Evolutionary conservation across 1,140 invertebrate genomes (phyloP), one percentile per base, ranked within the genome.

Genomic region (Colletes latitarsis): DNA sequence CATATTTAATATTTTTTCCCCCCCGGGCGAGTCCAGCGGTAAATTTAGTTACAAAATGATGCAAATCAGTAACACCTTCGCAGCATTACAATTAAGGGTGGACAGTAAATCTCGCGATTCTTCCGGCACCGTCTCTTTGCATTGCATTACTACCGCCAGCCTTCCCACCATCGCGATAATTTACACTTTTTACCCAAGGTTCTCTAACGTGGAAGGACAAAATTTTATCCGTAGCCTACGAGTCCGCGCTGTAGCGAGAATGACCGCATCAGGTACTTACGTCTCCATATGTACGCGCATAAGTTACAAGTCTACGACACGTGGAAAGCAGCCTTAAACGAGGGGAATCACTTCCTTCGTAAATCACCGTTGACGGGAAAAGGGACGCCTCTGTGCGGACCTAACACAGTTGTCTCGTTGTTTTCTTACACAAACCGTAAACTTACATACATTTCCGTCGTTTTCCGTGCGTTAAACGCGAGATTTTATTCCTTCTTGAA

Each of bases 321-420:
- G 71, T 76, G 78, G 72, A 74, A 81, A 79, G 71, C 72, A 53
- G 78, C 1, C 30, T 81, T 60, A 76, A 76, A 58, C 46, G 55
- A 72, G 63, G 10, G 53, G 19, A 4, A 49, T 15, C 78, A n/a
- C 64, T 58, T 53, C 62, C 53, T 52, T 43, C 46, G 63, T 76
- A 81, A 81, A 81, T 81, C 78, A 76, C 76, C 52, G 64, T 49
- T 43, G 63, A 68, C 55, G 53, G 72, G 72, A 68, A 73, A 79
- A 79, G 60, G 55, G 60, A 71, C 68, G 76, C 57, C 77, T 57
- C 69, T 39, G 69, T 66, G 19, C 60, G 4, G n/a, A 39, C 57
- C 4, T 78, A 78, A 78, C 60, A 72, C 39, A 78, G 77, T 72
- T 78, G 69, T 78, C 69, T 72, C 6, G 39, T 10, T 53, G 69